phyloP scores from a whole-genome alignment of 2,888 invertebrate genomes.

The Leptinotarsa peninsularis region DNA sequence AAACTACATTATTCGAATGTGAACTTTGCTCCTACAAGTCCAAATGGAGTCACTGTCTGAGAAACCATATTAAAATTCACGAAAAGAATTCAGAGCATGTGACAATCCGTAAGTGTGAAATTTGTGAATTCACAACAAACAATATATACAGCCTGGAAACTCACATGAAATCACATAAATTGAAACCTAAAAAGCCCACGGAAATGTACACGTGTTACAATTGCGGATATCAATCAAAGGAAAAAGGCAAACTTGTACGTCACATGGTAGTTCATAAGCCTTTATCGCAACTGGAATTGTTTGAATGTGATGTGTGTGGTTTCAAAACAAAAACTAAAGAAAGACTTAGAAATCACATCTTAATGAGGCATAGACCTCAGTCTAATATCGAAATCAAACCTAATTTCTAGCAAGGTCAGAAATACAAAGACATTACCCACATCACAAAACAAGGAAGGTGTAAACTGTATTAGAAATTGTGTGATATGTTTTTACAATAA shows the following conservation, averaged over 20 bases:
- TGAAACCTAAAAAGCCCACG: neutral
- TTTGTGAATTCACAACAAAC: constrained; percentile 16
- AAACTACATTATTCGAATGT: constrained; percentile 15
- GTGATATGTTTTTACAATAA: too few relatives aligned
- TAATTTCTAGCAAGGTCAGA: neutral
- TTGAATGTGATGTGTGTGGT: neutral
- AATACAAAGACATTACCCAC: too few relatives aligned
- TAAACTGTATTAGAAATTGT: too few relatives aligned
- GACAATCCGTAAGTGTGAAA: constrained; percentile 14
- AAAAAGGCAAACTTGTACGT: neutral
- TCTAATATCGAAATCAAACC: neutral
- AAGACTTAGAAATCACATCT: neutral
- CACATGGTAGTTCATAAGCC: neutral
- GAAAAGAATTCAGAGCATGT: neutral
- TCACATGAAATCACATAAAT: constrained; percentile 12
- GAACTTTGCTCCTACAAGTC: constrained; percentile 16
- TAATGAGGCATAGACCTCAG: neutral
- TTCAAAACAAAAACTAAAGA: neutral
- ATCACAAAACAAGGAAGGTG: too few relatives aligned
- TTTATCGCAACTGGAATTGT: neutral
- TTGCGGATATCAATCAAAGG: neutral
- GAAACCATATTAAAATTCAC: constrained; percentile 16
- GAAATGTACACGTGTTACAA: neutral
- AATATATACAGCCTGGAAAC: constrained; percentile 11
- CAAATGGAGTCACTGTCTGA: constrained; percentile 19